These are phyloP conservation scores for Premnoplex brunnescens DNA, from an alignment of 2,797 vertebrate genomes.

Conservation along the genomic window DNA sequence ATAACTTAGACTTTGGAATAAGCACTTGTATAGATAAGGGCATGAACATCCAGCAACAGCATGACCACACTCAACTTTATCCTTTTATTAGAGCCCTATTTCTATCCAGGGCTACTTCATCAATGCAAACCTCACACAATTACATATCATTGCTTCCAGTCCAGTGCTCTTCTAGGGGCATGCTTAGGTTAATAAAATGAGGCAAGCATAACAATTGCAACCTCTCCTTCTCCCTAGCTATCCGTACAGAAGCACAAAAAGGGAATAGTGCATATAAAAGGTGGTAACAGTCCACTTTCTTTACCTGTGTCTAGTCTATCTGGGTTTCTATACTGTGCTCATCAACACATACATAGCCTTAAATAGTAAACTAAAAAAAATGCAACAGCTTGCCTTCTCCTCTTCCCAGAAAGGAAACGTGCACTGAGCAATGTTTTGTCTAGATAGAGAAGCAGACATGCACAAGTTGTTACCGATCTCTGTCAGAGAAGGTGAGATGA, in stretches of 20 bases:
- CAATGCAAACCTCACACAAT: neutral
- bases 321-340: neutral
- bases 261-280: neutral
- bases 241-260: neutral
- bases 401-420: slow-evolving; percentile 4
- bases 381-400: slow-evolving; percentile 27
- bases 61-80: neutral
- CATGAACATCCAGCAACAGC: neutral
- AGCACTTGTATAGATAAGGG: neutral
- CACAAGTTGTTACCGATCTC: neutral
- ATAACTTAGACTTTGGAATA: neutral
- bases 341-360: neutral
- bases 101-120: neutral
- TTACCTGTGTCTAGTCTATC: neutral
- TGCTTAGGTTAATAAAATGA: neutral
- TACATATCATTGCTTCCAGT: neutral
- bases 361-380: neutral
- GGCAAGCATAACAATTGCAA: neutral
- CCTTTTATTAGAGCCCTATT: neutral
- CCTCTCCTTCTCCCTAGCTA: neutral
- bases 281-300: neutral
- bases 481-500: neutral
- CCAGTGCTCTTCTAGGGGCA: neutral
- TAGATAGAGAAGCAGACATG: slow-evolving; percentile 17
- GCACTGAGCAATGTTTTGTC: slow-evolving; percentile 41